Percentiles rank a stretch among this genome's conserved stretches.
phyloP scores from a whole-genome alignment of 2,888 invertebrate genomes.

The Strigamia transsilvanica region DNA sequence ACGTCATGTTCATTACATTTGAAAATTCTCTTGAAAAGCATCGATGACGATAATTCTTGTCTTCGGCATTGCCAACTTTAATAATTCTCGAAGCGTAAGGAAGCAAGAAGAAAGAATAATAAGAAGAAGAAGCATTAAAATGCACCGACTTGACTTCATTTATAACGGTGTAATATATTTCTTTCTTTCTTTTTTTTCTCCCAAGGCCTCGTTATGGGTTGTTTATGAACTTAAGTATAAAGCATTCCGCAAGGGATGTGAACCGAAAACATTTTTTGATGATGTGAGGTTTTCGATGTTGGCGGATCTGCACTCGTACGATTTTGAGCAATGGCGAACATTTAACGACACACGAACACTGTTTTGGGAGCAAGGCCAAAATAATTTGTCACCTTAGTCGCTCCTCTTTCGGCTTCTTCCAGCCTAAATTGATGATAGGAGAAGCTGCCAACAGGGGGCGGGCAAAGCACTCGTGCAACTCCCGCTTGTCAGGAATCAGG shows the following conservation, averaged over 20 bases:
- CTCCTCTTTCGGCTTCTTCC: conserved; percentile 9
- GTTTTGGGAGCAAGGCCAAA: conserved; percentile 20
- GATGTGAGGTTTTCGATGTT: conserved; percentile 15
- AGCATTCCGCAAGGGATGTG: conserved; percentile 7
- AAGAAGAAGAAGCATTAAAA: not conserved
- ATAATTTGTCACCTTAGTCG: conserved; percentile 10
- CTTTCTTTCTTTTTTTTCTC: not conserved
- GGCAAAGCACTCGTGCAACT: not conserved
- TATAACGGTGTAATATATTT: not conserved
- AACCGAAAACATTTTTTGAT: conserved; percentile 15
- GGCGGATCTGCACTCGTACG: conserved; percentile 7
- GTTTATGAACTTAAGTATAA: conserved; percentile 8
- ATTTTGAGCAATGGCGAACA: conserved; percentile 20
- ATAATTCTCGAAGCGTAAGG: too few relatives aligned
- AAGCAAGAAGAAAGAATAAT: not conserved
- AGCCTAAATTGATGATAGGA: conserved; percentile 12
- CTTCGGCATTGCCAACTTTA: too few relatives aligned
- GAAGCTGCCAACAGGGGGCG: conserved; percentile 20
- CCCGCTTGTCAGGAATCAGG: not conserved
- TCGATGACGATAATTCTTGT: too few relatives aligned
- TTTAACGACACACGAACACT: not conserved
- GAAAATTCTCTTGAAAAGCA: too few relatives aligned
- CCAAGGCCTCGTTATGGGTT: not conserved
- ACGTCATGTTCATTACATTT: too few relatives aligned
- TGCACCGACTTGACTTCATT: not conserved